Evolutionary conservation across 2,888 invertebrate genomes (phyloP), one percentile per base, ranked within the genome.

Genomic region (Thalpophila matura): DNA sequence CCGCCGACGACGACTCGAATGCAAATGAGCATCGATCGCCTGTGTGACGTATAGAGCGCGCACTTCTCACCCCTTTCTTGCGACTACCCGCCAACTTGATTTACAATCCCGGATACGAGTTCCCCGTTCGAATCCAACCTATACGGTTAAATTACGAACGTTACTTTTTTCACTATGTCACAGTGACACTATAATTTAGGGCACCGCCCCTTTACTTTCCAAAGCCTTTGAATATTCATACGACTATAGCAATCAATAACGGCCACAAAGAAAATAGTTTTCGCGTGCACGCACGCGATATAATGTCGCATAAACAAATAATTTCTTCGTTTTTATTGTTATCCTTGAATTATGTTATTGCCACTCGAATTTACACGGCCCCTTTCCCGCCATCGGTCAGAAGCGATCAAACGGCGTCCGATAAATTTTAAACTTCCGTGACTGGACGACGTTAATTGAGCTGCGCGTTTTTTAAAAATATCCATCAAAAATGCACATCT

Each of bases 171-270:
- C 89, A 89, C 89, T 89, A 83, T 93, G 93, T 93, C 94, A 93
- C 89, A 91, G 86, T 93, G 94, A 94, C 93, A 93, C 91, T 87
- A 87, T 93, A 93, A 94, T 94, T 93, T 92, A 93, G 93, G 93
- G 92, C 94, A 90, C 91, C 90, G 84, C 91, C 90, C 90, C 91
- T 89, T 91, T 89, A 91, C 91, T 92, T 93, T 91, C 88, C 91
- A 88, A 93, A 94, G 89, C 83, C 84, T 90, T 87, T 95, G 95
- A 95, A 95, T 94, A 95, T 95, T 95, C 94, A 95, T 95, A 94
- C 89, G 90, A 88, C 90, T 91, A 91, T 91, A 91, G 93, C 91
- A 94, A 94, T 95, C 94, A 94, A 95, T 95, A 95, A 92, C 89
- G 86, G 87, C 87, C 86, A 91, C 92, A 91, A 90, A 92, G 91